phyloP scores from a whole-genome alignment of 2,888 invertebrate species.

The Tetheella fluctuosa region DNA sequence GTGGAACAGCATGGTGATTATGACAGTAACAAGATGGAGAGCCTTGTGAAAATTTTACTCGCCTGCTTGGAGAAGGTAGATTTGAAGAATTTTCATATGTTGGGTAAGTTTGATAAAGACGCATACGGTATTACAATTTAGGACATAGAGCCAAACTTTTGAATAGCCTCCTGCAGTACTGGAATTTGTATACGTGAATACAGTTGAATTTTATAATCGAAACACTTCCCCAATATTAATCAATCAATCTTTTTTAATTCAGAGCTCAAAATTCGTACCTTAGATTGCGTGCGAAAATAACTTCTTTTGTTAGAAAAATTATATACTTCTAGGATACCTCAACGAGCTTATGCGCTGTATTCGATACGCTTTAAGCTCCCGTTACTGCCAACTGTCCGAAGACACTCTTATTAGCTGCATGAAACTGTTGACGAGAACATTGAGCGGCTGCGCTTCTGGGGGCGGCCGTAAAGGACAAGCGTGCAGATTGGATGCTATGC shows the following conservation, averaged over 20 bases:
- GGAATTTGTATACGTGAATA: too few relatives aligned
- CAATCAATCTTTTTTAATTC: too few relatives aligned
- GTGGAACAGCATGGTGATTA: constrained; percentile 55
- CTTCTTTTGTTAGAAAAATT: constrained; percentile 10
- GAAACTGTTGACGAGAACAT: constrained; percentile 45
- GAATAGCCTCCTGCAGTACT: too few relatives aligned
- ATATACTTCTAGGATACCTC: constrained; percentile 61
- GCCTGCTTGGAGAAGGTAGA: constrained; percentile 70
- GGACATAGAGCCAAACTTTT: too few relatives aligned
- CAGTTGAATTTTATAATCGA: too few relatives aligned
- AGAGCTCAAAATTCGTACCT: too few relatives aligned
- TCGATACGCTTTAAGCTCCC: constrained; percentile 61
- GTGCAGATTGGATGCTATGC: constrained; percentile 62
- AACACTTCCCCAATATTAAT: too few relatives aligned
- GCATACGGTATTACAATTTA: neutral
- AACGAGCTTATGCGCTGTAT: constrained; percentile 74
- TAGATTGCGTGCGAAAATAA: too few relatives aligned
- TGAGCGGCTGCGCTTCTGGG: constrained; percentile 61
- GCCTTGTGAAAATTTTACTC: constrained; percentile 69
- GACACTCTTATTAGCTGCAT: constrained; percentile 57
- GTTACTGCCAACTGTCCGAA: constrained; percentile 64
- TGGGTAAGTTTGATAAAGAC: constrained; percentile 58
- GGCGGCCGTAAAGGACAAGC: constrained; percentile 72
- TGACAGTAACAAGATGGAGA: constrained; percentile 60
- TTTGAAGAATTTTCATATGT: constrained; percentile 75